A percentile compares a stretch with the other conserved stretches of the same genome.
Conservation (phyloP, 2,797 vertebrate genomes). For the Cossypha niveicapilla region DNA sequence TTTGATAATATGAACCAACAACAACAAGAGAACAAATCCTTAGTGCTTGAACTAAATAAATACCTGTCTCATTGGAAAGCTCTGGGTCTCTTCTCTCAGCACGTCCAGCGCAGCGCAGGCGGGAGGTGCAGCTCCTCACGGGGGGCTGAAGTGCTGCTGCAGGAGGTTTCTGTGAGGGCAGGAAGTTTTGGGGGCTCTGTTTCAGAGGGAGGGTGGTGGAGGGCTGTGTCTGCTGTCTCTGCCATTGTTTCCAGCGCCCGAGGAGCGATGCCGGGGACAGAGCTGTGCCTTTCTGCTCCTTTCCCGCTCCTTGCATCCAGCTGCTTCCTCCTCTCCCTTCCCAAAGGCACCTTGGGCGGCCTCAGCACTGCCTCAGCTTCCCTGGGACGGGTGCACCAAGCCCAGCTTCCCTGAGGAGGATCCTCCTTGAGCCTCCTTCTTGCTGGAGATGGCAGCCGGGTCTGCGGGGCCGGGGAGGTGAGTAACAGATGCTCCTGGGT, state of each 20-base stretch:
- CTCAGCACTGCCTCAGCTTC: not conserved
- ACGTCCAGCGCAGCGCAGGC: not conserved
- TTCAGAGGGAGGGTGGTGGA: rapidly evolving
- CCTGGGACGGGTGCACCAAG: not conserved
- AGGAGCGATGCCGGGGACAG: rapidly evolving
- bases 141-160: not conserved
- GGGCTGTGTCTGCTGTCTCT: not conserved
- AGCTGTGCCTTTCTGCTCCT: not conserved
- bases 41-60: conserved; percentile 61
- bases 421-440: not conserved
- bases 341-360: not conserved
- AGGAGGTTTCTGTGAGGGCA: not conserved
- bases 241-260: not conserved
- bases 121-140: not conserved
- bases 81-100: conserved; percentile 26
- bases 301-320: not conserved
- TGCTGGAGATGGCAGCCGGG: not conserved
- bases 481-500: not conserved
- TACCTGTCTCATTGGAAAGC: conserved; percentile 59
- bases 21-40: not conserved
- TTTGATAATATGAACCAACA: conserved; percentile 10
- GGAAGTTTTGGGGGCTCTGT: rapidly evolving
- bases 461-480: not conserved
- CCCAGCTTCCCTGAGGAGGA: not conserved
- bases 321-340: not conserved